Evolutionary conservation across 2,113 vertebrate species (phyloP).

Genomic region (Pterocles gutturalis): DNA sequence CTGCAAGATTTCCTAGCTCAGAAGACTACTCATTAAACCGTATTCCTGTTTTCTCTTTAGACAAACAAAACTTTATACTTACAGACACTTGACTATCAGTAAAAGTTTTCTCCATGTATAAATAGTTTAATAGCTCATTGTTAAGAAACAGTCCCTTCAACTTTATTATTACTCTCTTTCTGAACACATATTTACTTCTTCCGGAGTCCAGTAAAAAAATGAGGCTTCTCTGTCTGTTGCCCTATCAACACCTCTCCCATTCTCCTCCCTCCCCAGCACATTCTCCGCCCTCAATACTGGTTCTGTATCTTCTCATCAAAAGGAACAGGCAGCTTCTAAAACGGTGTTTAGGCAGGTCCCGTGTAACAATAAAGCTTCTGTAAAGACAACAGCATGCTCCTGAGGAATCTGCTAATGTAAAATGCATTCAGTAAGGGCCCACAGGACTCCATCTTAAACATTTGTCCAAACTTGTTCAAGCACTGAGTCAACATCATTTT

Average conservation of each 20-base stretch:
- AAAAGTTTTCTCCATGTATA: constrained; percentile 89
- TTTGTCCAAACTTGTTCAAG: constrained; percentile 56
- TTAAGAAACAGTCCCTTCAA: constrained; percentile 38
- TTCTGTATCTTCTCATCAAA: constrained; percentile 58
- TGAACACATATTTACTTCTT: constrained; percentile 68
- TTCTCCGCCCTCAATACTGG: constrained; percentile 68
- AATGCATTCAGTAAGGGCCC: not conserved
- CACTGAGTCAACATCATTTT: not conserved
- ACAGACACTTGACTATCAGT: constrained; percentile 78
- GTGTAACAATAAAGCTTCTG: constrained; percentile 47
- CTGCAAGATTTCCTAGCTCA: constrained; percentile 39
- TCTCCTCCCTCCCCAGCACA: constrained; percentile 58
- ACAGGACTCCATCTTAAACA: not conserved
- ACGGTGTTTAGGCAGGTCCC: constrained; percentile 52
- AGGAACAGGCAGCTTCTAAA: constrained; percentile 56
- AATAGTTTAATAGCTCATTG: constrained; percentile 68
- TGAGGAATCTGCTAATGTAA: constrained; percentile 16
- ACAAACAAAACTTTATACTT: constrained; percentile 75
- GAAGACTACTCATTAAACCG: constrained; percentile 42
- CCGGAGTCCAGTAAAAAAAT: constrained; percentile 56
- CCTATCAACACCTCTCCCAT: constrained; percentile 60
- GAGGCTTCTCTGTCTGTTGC: constrained; percentile 27
- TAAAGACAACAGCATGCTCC: constrained; percentile 7
- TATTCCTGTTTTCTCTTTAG: constrained; percentile 29
- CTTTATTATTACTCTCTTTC: not conserved